phyloP scores from a whole-genome alignment of 2,888 invertebrate species.

The Tinea trinotella region DNA sequence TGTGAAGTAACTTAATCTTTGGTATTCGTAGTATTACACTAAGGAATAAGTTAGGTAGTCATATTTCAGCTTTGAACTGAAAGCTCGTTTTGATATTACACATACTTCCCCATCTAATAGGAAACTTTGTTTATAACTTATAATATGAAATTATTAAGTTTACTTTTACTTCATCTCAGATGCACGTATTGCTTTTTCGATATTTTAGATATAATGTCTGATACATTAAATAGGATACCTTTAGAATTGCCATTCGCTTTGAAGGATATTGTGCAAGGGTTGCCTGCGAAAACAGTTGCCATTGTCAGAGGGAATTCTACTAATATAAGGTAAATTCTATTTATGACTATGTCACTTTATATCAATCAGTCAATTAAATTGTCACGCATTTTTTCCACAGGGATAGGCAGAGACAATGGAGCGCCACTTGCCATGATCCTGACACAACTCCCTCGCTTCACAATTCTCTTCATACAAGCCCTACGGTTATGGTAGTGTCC shows the following conservation, averaged over 20 bases:
- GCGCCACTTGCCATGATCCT: too few species aligned
- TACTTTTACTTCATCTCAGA: conserved; percentile 5
- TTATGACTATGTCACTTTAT: too few species aligned
- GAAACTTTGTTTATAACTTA: background rate
- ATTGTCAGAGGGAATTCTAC: conserved; percentile 57
- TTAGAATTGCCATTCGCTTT: conserved; percentile 48
- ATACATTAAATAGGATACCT: conserved; percentile 38
- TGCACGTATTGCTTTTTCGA: conserved; percentile 35
- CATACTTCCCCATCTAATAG: too few species aligned
- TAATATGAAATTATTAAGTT: background rate
- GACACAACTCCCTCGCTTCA: too few species aligned
- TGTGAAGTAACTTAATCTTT: too few species aligned
- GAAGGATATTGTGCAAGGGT: conserved; percentile 53
- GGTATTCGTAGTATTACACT: too few species aligned
- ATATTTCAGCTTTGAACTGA: background rate
- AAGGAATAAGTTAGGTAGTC: background rate
- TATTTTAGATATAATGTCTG: conserved; percentile 42
- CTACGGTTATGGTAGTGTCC: too few species aligned
- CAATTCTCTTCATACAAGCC: too few species aligned
- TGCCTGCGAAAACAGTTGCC: conserved; percentile 47
- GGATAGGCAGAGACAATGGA: too few species aligned
- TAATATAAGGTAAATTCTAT: conserved; percentile 41
- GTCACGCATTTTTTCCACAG: too few species aligned
- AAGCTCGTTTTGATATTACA: background rate
- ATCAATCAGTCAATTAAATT: too few species aligned